Evolutionary conservation across 2,797 vertebrate species (phyloP), one percentile per base, ranked within the genome.

Genomic region (Oryzias dopingdopingensis): DNA sequence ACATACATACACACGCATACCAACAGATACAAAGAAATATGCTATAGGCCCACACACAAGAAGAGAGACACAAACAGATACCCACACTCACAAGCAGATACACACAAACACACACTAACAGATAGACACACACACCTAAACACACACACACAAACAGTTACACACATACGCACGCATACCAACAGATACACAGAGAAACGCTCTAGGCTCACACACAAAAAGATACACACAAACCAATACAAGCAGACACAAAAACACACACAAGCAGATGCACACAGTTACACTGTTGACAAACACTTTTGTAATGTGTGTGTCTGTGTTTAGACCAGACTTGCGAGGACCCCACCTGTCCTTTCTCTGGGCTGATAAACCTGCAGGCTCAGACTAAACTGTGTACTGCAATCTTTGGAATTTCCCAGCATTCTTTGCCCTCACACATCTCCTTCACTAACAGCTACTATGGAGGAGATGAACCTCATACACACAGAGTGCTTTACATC

Each of bases 391-490:
- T 93, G 14, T 96, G 95, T 59, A 37, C 65, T 10, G 64, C 75
- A 53, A 73, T 94, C 51, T 96, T 95, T 13, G 88, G 88, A 32
- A 84, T 95, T 69, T 76, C 90, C n/a, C 70, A 72, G 43, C 56
- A 78, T 58, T 81, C 80, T 0, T 72, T 94, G 60, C 74, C 60
- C 1, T 50, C 60, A 23, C 88, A 74, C 1, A 74, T 95, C 6
- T 44, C 82, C 41, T 94, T 90, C 70, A 95, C 94, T 0, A 95
- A 96, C 62, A 55, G 83, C 41, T 94, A 90, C 75, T 95, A 94
- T 0, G 93, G 93, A 40, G 91, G 85, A 4, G 81, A 87, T 67
- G 74, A 59, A 2, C 89, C 90, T 0, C 59, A 61, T 42, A 90
- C 90, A n/a, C 87, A 74, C 59, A 88, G 79, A 5, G 83, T 96